phyloP scores from a whole-genome alignment of 2,888 invertebrate species.

The Deladenus siricidicola region DNA sequence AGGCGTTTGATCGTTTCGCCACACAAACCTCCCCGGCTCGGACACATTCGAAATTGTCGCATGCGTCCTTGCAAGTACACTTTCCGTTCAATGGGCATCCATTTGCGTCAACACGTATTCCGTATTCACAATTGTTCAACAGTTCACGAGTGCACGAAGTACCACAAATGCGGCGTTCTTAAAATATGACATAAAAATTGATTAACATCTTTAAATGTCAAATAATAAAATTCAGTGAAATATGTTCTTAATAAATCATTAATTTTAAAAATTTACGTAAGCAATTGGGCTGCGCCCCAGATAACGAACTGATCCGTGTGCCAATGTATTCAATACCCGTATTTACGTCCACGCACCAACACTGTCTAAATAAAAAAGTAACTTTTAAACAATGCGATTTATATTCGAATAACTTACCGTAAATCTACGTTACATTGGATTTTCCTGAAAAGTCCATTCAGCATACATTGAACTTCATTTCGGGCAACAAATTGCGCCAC shows the following conservation, averaged over 20 bases:
- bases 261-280: slow-evolving; percentile 14
- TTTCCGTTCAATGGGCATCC: slow-evolving; percentile 37
- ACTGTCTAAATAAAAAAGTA: slow-evolving; percentile 15
- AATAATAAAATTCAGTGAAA: background rate
- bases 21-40: slow-evolving; percentile 27
- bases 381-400: slow-evolving; percentile 17
- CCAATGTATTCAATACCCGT: slow-evolving; percentile 28
- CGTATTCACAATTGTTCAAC: slow-evolving; percentile 26
- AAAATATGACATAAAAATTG: too few species aligned
- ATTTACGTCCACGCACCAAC: slow-evolving; percentile 35
- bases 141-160: slow-evolving; percentile 12
- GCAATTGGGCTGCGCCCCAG: slow-evolving; percentile 20
- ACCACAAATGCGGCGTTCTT: slow-evolving; percentile 28
- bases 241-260: background rate
- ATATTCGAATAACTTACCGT: slow-evolving; percentile 14
- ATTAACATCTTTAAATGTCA: too few species aligned
- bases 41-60: slow-evolving; percentile 31
- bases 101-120: slow-evolving; percentile 26
- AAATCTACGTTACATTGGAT: slow-evolving; percentile 36
- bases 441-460: slow-evolving; percentile 34
- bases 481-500: too few species aligned
- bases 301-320: slow-evolving; percentile 4
- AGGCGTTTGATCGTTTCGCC: slow-evolving; percentile 16
- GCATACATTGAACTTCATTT: slow-evolving; percentile 41
- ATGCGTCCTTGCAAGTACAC: slow-evolving; percentile 34